A percentile compares a stretch with the other conserved stretches of the same genome.
Evolutionary conservation across 2,797 vertebrate species (phyloP).

Genomic region (Argyrosomus regius): DNA sequence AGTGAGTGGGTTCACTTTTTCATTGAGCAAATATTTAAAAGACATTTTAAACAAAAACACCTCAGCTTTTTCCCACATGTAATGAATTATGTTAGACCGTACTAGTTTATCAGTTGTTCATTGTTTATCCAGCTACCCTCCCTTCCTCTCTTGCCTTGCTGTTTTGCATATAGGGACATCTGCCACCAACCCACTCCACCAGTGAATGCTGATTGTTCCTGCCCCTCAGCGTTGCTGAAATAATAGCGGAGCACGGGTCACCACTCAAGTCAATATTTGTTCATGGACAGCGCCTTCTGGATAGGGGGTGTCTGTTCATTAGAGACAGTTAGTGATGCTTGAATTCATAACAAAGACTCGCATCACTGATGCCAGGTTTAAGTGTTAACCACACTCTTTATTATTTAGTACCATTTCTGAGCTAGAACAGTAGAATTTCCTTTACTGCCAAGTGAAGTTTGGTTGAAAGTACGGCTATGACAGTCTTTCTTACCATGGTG

Average conservation of each 20-base stretch:
- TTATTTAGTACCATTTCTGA: neutral
- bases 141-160: constrained; percentile 25
- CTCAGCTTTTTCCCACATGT: neutral
- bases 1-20: constrained; percentile 6
- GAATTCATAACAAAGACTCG: neutral
- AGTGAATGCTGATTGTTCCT: constrained; percentile 42
- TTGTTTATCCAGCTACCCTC: constrained; percentile 26
- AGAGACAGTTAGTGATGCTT: neutral
- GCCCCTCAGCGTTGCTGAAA: constrained; percentile 41
- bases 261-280: constrained; percentile 69
- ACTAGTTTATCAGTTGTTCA: neutral
- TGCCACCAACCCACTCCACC: constrained; percentile 44
- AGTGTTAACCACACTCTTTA: neutral
- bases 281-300: constrained; percentile 33
- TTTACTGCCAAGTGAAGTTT: neutral
- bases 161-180: constrained; percentile 71
- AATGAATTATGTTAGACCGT: neutral
- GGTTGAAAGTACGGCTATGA: neutral
- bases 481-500: too few relatives aligned
- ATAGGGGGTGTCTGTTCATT: neutral
- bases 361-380: neutral
- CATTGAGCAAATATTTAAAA: constrained; percentile 7
- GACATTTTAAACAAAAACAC: neutral
- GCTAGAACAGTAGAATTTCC: neutral
- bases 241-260: constrained; percentile 51